Percentiles rank a stretch among this genome's conserved stretches.
Evolutionary conservation across 1,140 invertebrate species (phyloP).

Genomic region (Drosophila nebulosa): DNA sequence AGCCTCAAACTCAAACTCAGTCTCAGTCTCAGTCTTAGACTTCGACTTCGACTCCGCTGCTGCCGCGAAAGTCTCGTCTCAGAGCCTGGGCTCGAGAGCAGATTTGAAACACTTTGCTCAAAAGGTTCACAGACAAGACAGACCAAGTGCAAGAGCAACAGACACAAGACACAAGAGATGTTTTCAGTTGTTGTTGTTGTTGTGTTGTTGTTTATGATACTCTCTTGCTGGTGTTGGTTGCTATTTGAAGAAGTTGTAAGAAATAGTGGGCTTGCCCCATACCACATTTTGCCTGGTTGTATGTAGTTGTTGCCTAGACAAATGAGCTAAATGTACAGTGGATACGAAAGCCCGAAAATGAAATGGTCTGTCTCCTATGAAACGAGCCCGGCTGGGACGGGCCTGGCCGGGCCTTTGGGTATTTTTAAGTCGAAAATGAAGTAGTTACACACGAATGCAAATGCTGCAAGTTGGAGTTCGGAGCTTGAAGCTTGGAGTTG

Average conservation of each 20-base stretch:
- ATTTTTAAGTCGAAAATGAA: conserved; percentile 3
- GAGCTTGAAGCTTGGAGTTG: background rate
- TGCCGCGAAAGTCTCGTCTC: too few species aligned
- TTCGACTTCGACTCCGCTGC: too few species aligned
- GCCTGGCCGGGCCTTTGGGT: background rate
- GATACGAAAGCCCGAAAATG: conserved; percentile 1
- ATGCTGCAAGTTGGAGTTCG: conserved; percentile 50
- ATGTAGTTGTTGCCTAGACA: conserved; percentile 35
- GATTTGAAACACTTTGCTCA: conserved; percentile 56
- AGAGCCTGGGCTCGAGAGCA: background rate
- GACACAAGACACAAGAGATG: conserved; percentile 16
- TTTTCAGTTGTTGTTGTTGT: conserved; percentile 16
- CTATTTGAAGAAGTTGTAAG: conserved; percentile 76
- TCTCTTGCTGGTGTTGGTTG: conserved; percentile 53
- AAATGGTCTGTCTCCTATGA: background rate
- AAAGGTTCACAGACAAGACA: conserved; percentile 57
- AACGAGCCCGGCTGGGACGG: too few species aligned
- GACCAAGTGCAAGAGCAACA: conserved; percentile 61
- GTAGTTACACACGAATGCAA: conserved; percentile 44
- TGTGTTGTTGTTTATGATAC: conserved; percentile 74
- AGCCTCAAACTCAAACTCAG: background rate
- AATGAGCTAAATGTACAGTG: conserved; percentile 57
- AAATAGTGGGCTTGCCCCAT: conserved; percentile 62
- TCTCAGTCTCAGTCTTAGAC: background rate
- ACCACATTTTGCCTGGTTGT: conserved; percentile 10